Evolutionary conservation across 2,797 vertebrate genomes (phyloP).

Genomic region (Rhodeus uyekii): DNA sequence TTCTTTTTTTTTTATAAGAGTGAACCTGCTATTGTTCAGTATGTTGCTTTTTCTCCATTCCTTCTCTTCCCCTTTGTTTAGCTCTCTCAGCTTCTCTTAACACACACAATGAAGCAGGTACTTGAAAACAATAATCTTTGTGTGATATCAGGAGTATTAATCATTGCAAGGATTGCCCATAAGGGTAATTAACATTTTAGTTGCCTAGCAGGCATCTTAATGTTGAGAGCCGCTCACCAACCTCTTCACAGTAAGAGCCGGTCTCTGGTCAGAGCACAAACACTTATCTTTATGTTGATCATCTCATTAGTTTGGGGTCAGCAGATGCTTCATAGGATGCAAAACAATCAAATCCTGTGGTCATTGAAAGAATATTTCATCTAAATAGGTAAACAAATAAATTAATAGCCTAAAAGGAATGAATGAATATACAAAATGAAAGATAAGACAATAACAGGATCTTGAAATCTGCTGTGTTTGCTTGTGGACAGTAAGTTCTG

Average conservation of each 20-base stretch:
- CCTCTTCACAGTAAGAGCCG: conserved; percentile 4
- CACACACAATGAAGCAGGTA: conserved; percentile 16
- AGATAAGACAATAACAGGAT: neutral
- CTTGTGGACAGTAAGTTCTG: neutral
- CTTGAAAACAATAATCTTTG: conserved; percentile 45
- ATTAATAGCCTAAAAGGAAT: neutral
- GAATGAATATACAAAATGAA: neutral
- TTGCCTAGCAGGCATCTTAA: conserved; percentile 40
- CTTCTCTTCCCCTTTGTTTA: neutral
- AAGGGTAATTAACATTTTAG: conserved; percentile 45
- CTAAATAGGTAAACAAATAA: neutral
- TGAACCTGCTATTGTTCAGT: neutral
- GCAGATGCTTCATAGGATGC: neutral
- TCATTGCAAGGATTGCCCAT: conserved; percentile 21
- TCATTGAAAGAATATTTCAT: neutral
- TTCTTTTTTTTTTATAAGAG: neutral
- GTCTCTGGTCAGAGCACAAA: conserved; percentile 1
- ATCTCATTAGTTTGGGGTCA: neutral
- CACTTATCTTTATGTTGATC: conserved; percentile 11
- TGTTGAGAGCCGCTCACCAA: conserved; percentile 6
- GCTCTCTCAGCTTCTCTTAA: conserved; percentile 15
- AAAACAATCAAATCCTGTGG: neutral
- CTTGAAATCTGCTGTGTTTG: neutral
- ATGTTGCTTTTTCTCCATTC: neutral
- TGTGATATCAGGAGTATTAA: conserved; percentile 24